Conservation (phyloP, 2,113 vertebrate genomes). For the Pituophis catenifer region DNA sequence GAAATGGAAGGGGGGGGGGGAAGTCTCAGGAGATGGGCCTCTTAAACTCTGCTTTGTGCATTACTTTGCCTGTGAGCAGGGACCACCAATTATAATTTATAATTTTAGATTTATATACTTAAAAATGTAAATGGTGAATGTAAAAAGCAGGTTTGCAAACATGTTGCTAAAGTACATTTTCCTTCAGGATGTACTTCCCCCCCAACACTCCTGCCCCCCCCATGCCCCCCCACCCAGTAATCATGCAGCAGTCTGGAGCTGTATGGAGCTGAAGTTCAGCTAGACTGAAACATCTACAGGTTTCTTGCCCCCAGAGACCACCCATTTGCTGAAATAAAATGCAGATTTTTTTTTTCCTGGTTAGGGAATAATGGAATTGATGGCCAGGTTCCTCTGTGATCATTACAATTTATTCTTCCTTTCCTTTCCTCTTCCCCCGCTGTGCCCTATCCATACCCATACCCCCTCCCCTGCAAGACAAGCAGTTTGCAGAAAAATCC, state of each 20-base stretch:
- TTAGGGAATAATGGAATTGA: not conserved
- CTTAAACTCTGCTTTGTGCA: not conserved
- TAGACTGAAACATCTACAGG: not conserved
- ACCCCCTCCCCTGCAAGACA: not conserved
- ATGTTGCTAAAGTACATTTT: not conserved
- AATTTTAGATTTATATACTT: no score
- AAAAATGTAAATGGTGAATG: not conserved
- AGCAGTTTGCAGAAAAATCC: not conserved
- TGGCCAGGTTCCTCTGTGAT: not conserved
- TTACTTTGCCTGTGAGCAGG: not conserved
- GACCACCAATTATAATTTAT: not conserved
- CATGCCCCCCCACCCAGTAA: not conserved
- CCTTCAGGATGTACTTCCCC: not conserved
- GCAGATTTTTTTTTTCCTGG: no score
- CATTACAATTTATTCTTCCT: not conserved
- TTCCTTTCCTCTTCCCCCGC: not conserved
- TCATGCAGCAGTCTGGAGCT: not conserved
- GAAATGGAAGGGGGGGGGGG: not conserved
- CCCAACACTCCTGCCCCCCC: not conserved
- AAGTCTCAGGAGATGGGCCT: not conserved
- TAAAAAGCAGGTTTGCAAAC: not conserved
- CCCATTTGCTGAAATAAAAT: not conserved
- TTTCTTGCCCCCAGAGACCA: not conserved
- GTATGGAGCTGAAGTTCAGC: not conserved
- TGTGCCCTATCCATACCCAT: not conserved